Evolutionary conservation across 2,888 invertebrate genomes (phyloP).

Genomic region (Melitaea athalia): DNA sequence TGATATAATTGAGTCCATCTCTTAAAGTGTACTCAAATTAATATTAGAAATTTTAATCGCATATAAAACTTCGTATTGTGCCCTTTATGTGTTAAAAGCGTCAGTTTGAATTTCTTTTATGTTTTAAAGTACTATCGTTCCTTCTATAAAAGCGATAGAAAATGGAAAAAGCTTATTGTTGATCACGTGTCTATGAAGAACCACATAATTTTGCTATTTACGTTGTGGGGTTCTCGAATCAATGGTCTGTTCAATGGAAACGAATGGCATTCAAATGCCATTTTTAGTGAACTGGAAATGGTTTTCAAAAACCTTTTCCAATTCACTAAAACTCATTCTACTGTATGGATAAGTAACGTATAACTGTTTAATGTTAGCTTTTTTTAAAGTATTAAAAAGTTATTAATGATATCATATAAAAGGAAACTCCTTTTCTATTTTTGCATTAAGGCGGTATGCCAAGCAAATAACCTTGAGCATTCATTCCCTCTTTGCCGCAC

Average conservation of each 20-base stretch:
- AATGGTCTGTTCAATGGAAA: slow-evolving; percentile 28
- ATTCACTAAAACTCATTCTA: slow-evolving; percentile 34
- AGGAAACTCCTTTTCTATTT: too few relatives aligned
- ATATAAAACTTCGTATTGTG: too few relatives aligned
- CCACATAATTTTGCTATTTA: slow-evolving; percentile 8
- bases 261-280: slow-evolving; percentile 33
- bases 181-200: slow-evolving; percentile 3
- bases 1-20: too few relatives aligned
- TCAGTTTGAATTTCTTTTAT: neutral
- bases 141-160: neutral
- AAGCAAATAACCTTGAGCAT: too few relatives aligned
- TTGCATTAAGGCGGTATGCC: too few relatives aligned
- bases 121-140: too few relatives aligned
- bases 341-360: slow-evolving; percentile 17
- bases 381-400: too few relatives aligned
- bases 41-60: too few relatives aligned
- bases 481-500: too few relatives aligned
- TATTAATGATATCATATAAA: too few relatives aligned
- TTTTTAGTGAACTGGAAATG: too few relatives aligned
- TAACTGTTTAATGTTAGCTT: slow-evolving; percentile 32
- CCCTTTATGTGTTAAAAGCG: neutral
- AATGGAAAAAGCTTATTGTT: neutral
- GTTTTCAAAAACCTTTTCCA: slow-evolving; percentile 37
- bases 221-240: neutral
- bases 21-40: too few relatives aligned